phyloP scores from a whole-genome alignment of 2,888 invertebrate species.

The Heliconius sara region DNA sequence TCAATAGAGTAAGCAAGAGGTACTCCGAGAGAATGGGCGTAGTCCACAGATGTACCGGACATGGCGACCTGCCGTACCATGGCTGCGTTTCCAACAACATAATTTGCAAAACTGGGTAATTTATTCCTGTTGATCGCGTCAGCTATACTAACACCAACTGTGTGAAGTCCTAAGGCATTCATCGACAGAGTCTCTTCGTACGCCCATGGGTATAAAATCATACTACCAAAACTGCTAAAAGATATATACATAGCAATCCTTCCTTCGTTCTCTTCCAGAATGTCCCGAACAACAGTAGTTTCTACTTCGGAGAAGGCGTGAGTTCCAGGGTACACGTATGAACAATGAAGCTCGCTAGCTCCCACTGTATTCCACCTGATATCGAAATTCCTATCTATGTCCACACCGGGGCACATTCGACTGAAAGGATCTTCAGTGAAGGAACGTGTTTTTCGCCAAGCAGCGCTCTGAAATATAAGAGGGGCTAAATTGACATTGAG shows the following conservation, averaged over 20 bases:
- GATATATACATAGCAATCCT: conserved; percentile 87
- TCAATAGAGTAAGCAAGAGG: conserved; percentile 86
- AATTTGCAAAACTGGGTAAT: conserved; percentile 68
- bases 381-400: conserved; percentile 90
- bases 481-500: background rate
- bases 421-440: conserved; percentile 59
- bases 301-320: conserved; percentile 87
- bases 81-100: conserved; percentile 81
- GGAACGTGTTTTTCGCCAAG: conserved; percentile 89
- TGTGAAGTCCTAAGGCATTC: conserved; percentile 74
- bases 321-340: conserved; percentile 85
- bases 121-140: conserved; percentile 65
- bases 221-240: conserved; percentile 85
- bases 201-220: conserved; percentile 88
- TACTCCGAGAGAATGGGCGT: conserved; percentile 82
- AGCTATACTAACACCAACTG: conserved; percentile 70
- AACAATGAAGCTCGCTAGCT: conserved; percentile 81
- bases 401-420: conserved; percentile 86
- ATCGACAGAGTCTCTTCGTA: conserved; percentile 80
- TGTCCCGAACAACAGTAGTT: conserved; percentile 83
- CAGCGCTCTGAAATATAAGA: conserved; percentile 57
- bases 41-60: conserved; percentile 87
- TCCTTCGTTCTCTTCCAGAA: conserved; percentile 73
- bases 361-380: conserved; percentile 87
- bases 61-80: conserved; percentile 81